Evolutionary conservation across 2,113 vertebrate genomes (phyloP), one percentile per base, ranked within the genome.

Genomic region (Rallus limicola): DNA sequence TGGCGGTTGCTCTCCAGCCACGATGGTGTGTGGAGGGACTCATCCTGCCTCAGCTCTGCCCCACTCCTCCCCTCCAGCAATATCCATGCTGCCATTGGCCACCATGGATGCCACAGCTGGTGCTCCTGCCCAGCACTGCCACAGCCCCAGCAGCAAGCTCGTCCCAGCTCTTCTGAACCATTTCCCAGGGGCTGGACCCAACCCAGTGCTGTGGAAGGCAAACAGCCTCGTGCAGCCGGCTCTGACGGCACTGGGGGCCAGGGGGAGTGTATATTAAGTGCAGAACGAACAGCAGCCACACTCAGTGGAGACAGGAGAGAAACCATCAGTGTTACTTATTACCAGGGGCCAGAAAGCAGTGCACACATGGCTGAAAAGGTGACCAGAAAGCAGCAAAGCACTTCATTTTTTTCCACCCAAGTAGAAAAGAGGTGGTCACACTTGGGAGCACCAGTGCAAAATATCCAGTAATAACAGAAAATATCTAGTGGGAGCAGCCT

Each of bases 1-100:
- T 67, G 36, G 42, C 4, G 2, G 20, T 31, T 1, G 2, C 15
- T 34, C 42, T 70, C 19, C 1, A 3, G 17, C 16, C 0, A 0
- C 2, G 3, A 40, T 38, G 42, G 9, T 15, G 11, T 13, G 13
- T 2, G 33, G 21, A 40, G 76, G 34, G 10, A 11, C 5, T 65
- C 76, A 31, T 53, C 74, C 87, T 56, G 46, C 36, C 82, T 55
- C 50, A 55, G 70, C 40, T 75, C 75, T 64, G 53, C n/a, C 52
- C 71, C 14, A 0, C 9, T 79, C 3, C 13, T 64, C 40, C 26
- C 4, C 15, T 68, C 40, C 56, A 70, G 83, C 44, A 70, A 65
- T 5, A 52, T 3, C 42, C 38, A 18, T 0, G 0, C 60, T 63
- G 50, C 59, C 69, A 40, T 1, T 1, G 5, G 29, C 48, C 11